Percentiles rank a stretch among this genome's conserved stretches.
These are phyloP conservation scores for Xanthostigma xanthostigma DNA, from an alignment of 2,888 invertebrate genomes.

Conservation along the genomic window DNA sequence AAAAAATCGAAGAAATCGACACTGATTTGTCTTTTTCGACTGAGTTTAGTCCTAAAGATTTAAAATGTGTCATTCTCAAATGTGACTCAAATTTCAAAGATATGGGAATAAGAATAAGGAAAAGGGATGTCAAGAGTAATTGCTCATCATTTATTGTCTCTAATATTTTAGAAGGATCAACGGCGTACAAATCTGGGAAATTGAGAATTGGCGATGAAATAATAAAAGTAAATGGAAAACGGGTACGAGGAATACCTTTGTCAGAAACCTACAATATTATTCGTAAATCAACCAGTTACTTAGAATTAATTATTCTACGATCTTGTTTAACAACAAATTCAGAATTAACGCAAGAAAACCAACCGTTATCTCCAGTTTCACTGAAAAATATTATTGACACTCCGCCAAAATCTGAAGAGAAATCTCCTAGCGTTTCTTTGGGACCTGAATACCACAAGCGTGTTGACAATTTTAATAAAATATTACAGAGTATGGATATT, in stretches of 20 bases:
- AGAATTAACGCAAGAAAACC: no score
- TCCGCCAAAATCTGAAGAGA: no score
- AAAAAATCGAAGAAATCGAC: not conserved
- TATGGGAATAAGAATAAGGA: not conserved
- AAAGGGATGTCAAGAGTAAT: not conserved
- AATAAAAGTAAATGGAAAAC: constrained; percentile 73
- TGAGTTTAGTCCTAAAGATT: constrained; percentile 1
- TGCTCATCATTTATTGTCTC: constrained; percentile 30
- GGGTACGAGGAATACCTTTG: constrained; percentile 57
- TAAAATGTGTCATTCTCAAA: constrained; percentile 2
- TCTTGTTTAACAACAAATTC: not conserved
- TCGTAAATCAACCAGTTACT: constrained; percentile 24
- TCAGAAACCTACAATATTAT: constrained; percentile 37
- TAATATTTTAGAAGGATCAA: constrained; percentile 32
- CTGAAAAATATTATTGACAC: no score
- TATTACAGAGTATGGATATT: no score
- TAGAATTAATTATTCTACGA: constrained; percentile 28
- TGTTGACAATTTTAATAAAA: no score
- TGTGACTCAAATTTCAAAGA: not conserved
- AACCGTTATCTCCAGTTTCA: no score
- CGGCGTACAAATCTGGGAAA: constrained; percentile 45
- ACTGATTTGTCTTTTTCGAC: not conserved
- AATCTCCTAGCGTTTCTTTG: no score
- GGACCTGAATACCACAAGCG: no score
- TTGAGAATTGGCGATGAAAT: constrained; percentile 78